Percentiles rank a stretch among this genome's conserved stretches.
phyloP scores from a whole-genome alignment of 2,888 invertebrate genomes.

The Helicoverpa assulta region DNA sequence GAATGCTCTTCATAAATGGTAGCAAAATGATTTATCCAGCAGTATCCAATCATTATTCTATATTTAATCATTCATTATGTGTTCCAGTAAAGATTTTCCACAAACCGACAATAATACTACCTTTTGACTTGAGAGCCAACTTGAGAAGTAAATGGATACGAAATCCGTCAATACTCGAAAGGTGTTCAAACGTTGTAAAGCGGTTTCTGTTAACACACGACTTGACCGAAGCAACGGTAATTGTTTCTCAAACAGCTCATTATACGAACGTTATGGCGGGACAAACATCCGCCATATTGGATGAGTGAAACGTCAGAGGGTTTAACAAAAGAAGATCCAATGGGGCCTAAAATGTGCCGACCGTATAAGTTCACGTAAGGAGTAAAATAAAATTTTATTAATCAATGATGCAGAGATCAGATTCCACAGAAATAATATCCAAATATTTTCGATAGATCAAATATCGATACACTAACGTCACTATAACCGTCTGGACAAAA shows the following conservation, averaged over 20 bases:
- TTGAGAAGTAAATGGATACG: constrained; percentile 44
- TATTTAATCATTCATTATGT: too few species aligned
- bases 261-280: constrained; percentile 59
- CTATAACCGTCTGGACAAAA: too few species aligned
- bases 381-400: too few species aligned
- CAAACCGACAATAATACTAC: not conserved
- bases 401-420: too few species aligned
- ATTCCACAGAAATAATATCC: not conserved
- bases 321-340: constrained; percentile 2
- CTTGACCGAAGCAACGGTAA: constrained; percentile 50
- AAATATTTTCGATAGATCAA: too few species aligned
- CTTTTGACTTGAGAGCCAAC: constrained; percentile 6
- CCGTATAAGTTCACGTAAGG: too few species aligned
- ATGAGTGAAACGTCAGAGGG: constrained; percentile 36
- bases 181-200: constrained; percentile 37
- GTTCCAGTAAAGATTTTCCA: constrained; percentile 5
- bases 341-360: constrained; percentile 16
- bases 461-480: too few species aligned
- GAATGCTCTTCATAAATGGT: too few species aligned
- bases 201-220: constrained; percentile 13
- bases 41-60: too few species aligned
- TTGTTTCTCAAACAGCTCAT: constrained; percentile 51
- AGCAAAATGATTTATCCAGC: too few species aligned
- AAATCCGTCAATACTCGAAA: constrained; percentile 32
- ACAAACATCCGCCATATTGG: constrained; percentile 55